phyloP scores from a whole-genome alignment of 2,113 vertebrate species.

The Harpagus bidentatus region DNA sequence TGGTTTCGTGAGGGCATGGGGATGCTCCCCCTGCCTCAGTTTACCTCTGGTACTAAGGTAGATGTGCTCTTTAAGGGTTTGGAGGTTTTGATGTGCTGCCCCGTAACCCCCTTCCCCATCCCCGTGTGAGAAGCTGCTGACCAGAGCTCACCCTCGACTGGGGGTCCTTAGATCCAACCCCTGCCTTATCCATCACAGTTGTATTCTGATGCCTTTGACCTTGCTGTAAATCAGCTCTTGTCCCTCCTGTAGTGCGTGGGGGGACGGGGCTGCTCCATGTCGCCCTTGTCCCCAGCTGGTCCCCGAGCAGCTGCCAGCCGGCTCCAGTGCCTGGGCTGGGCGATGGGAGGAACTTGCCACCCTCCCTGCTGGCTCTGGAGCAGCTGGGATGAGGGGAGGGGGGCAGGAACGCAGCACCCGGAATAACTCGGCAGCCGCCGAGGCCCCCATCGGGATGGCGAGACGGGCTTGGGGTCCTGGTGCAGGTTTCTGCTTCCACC shows the following conservation, averaged over 20 bases:
- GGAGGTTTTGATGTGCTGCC: background rate
- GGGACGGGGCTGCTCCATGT: background rate
- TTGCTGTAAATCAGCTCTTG: background rate
- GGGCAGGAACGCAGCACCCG: background rate
- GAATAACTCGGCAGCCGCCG: background rate
- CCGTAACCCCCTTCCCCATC: background rate
- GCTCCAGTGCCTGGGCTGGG: background rate
- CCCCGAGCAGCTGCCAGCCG: background rate
- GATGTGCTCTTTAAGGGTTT: background rate
- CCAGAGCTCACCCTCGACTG: background rate
- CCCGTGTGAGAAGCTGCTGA: accelerated
- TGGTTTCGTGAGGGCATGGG: background rate
- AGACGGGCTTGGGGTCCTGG: background rate
- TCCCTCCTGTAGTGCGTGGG: background rate
- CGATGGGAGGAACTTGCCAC: background rate
- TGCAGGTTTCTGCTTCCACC: background rate
- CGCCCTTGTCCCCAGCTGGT: background rate
- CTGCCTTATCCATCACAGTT: background rate
- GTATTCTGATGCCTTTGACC: background rate
- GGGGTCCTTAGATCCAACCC: background rate
- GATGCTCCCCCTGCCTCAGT: background rate
- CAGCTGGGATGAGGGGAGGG: constrained; percentile 21
- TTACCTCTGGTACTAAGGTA: background rate
- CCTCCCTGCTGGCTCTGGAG: background rate
- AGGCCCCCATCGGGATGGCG: background rate